phyloP scores from a whole-genome alignment of 1,140 invertebrate species.

The Pristionchus pacificus region DNA sequence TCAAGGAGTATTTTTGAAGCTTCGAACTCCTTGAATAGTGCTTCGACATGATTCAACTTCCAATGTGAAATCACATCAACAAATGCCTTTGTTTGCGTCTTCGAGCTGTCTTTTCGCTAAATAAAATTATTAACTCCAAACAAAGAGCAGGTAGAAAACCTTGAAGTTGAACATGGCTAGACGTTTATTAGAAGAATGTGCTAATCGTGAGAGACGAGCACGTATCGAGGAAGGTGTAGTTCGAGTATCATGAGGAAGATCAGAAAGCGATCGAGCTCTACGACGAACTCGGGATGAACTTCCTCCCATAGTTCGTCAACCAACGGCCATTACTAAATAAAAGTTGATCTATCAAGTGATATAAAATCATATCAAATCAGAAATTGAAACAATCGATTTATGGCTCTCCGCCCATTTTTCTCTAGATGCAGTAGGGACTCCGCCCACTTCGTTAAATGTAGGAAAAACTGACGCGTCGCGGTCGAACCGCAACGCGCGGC shows the following conservation, averaged over 20 bases:
- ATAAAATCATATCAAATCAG: no score
- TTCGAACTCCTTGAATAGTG: slow-evolving; percentile 24
- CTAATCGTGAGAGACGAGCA: neutral
- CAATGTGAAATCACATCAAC: slow-evolving; percentile 20
- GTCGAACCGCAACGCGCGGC: no score
- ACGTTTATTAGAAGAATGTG: neutral
- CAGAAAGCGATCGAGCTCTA: neutral
- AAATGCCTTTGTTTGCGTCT: slow-evolving; percentile 24
- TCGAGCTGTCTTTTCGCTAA: slow-evolving; percentile 15
- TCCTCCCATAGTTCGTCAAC: neutral
- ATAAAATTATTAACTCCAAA: slow-evolving; percentile 13
- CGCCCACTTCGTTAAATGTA: no score
- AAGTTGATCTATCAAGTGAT: neutral
- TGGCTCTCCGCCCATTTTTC: no score
- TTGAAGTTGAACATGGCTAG: neutral
- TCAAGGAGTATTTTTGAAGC: slow-evolving; percentile 20
- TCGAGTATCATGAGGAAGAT: neutral
- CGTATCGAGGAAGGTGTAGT: neutral
- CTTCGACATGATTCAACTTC: slow-evolving; percentile 26
- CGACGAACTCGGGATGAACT: neutral
- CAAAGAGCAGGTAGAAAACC: neutral
- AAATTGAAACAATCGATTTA: no score
- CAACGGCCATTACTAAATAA: neutral
- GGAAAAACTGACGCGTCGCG: neutral
- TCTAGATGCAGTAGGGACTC: no score